Conservation (phyloP, 2,888 invertebrate genomes). For the Tinea semifulvella region DNA sequence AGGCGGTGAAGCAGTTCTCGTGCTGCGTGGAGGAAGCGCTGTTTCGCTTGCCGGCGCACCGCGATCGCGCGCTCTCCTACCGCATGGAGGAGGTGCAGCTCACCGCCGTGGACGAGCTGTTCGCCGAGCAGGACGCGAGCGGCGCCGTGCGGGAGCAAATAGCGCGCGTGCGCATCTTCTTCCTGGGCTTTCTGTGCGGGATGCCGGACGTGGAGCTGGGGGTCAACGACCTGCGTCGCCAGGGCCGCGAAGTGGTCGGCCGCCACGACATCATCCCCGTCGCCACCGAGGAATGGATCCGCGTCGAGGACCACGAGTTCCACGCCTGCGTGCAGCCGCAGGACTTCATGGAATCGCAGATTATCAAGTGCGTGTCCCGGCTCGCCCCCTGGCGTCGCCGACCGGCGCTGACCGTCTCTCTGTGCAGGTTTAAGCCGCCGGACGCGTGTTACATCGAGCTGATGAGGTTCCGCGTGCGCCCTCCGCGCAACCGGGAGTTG, state of each 20-base stretch:
- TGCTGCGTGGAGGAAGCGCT: slow-evolving; percentile 92
- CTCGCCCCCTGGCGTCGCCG: neutral
- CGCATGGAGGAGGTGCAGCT: slow-evolving; percentile 97
- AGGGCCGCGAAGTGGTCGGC: slow-evolving; percentile 99
- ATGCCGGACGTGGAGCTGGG: slow-evolving; percentile 98
- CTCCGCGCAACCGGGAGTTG: slow-evolving; percentile 95
- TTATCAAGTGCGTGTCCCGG: slow-evolving; percentile 76
- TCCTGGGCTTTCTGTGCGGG: slow-evolving; percentile 94
- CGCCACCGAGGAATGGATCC: slow-evolving; percentile 99
- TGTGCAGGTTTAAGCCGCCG: slow-evolving; percentile 87
- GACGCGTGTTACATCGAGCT: slow-evolving; percentile 98
- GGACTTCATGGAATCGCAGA: slow-evolving; percentile 85
- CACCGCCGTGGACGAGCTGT: slow-evolving; percentile 91
- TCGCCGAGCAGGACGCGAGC: slow-evolving; percentile 86
- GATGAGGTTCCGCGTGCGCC: slow-evolving; percentile 93
- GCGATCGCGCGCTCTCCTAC: slow-evolving; percentile 89
- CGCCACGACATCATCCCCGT: slow-evolving; percentile 99
- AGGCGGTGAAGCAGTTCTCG: slow-evolving; percentile 93
- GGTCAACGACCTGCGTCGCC: slow-evolving; percentile 95
- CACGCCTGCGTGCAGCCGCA: slow-evolving; percentile 93
- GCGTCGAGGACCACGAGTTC: slow-evolving; percentile 93
- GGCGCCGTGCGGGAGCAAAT: slow-evolving; percentile 90
- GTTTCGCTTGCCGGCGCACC: slow-evolving; percentile 83
- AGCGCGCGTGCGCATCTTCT: slow-evolving; percentile 94
- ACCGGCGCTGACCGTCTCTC: neutral